phyloP scores from a whole-genome alignment of 2,888 invertebrate species.

The Cephus nigrinus region DNA sequence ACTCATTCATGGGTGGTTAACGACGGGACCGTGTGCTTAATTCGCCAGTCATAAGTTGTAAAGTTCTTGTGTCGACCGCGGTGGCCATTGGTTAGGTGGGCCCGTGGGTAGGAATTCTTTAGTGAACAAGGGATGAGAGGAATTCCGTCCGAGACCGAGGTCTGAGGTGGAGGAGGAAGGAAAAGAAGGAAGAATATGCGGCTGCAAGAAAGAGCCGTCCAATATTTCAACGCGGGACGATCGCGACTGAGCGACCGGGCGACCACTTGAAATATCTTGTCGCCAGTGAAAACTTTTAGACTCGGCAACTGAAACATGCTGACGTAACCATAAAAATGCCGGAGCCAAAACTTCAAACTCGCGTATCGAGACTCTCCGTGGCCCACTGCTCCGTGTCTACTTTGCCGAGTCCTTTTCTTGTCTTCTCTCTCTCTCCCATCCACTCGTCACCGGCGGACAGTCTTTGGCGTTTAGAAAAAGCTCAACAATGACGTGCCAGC shows the following conservation, averaged over 20 bases:
- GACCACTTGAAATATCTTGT: constrained; percentile 66
- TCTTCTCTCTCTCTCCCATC: too few relatives aligned
- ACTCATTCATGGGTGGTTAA: constrained; percentile 66
- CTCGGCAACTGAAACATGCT: constrained; percentile 64
- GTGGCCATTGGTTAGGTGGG: background rate
- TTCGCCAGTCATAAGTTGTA: constrained; percentile 57
- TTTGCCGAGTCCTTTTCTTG: too few relatives aligned
- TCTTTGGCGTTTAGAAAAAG: too few relatives aligned
- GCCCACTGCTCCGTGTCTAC: background rate
- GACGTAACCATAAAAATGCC: constrained; percentile 65
- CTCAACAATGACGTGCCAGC: too few relatives aligned
- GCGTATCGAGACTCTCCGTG: background rate
- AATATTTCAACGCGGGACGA: constrained; percentile 63
- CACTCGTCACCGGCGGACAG: too few relatives aligned
- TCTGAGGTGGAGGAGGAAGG: constrained; percentile 13
- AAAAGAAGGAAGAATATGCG: constrained; percentile 55
- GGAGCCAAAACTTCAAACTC: constrained; percentile 19
- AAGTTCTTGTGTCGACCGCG: constrained; percentile 43
- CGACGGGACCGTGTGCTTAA: constrained; percentile 50
- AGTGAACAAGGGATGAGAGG: background rate
- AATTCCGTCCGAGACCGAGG: constrained; percentile 9
- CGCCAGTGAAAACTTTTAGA: constrained; percentile 64
- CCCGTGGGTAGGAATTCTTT: background rate
- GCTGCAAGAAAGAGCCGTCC: constrained; percentile 63
- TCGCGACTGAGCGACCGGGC: constrained; percentile 44